Evolutionary conservation across 2,797 vertebrate genomes (phyloP).

Genomic region (Spheniscus humboldti): DNA sequence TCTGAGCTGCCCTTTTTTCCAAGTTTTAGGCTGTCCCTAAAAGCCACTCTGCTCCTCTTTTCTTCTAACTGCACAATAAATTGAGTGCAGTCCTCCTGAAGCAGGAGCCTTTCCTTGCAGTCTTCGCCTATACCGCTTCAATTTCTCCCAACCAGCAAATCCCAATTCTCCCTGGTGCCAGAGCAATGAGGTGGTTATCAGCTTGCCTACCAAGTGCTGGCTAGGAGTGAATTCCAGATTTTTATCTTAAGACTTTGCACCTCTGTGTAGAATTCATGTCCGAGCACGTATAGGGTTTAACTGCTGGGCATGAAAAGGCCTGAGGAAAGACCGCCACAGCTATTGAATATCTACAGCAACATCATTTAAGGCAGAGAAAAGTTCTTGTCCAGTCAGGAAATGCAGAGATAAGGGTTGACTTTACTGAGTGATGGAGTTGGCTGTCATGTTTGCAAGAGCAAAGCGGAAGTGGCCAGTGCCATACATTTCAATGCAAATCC

Average conservation of each 20-base stretch:
- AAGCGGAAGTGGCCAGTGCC: background rate
- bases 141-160: background rate
- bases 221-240: background rate
- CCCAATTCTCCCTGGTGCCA: background rate
- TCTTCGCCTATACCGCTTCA: background rate
- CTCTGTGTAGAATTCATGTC: background rate
- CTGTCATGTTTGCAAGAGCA: background rate
- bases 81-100: background rate
- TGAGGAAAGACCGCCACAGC: background rate
- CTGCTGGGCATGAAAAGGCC: background rate
- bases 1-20: background rate
- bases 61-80: background rate
- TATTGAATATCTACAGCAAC: background rate
- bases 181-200: background rate
- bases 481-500: background rate
- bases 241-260: background rate
- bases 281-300: background rate
- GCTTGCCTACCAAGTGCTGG: background rate
- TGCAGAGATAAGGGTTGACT: background rate
- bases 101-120: background rate
- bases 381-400: background rate
- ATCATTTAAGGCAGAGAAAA: background rate
- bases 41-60: background rate
- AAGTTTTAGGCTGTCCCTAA: background rate
- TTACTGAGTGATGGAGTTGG: background rate